Percentiles rank a stretch among this genome's conserved stretches.
phyloP scores from a whole-genome alignment of 2,888 invertebrate genomes.

The Calameuta idolon region DNA sequence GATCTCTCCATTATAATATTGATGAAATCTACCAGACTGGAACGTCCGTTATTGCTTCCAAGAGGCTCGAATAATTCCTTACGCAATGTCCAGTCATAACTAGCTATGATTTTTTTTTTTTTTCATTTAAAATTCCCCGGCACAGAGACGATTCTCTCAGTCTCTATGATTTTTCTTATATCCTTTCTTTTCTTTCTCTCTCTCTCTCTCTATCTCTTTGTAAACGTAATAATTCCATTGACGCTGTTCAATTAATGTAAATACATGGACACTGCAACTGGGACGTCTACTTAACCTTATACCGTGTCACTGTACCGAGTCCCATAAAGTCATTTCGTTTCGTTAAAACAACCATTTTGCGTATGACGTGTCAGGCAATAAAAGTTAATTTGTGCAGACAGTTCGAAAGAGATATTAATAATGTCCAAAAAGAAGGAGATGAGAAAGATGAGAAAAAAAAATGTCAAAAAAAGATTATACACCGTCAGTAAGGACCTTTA shows the following conservation, averaged over 20 bases:
- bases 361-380: conserved; percentile 1
- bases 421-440: neutral
- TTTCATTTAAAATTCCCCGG: neutral
- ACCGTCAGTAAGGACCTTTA: neutral
- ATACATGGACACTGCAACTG: conserved; percentile 26
- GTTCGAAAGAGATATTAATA: neutral
- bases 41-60: conserved; percentile 31
- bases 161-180: neutral
- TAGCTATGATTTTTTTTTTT: neutral
- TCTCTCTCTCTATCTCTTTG: neutral
- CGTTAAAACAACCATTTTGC: conserved; percentile 11
- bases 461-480: neutral
- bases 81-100: conserved; percentile 23
- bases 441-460: neutral
- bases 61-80: conserved; percentile 26
- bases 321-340: conserved; percentile 9
- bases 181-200: neutral
- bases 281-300: conserved; percentile 27
- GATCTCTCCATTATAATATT: conserved; percentile 29
- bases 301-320: neutral
- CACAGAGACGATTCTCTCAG: neutral
- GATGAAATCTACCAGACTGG: conserved; percentile 39
- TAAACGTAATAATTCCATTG: conserved; percentile 28
- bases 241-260: conserved; percentile 40
- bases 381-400: conserved; percentile 6